Evolutionary conservation across 2,797 vertebrate species (phyloP), one percentile per base, ranked within the genome.

Genomic region (Pangasius djambal): DNA sequence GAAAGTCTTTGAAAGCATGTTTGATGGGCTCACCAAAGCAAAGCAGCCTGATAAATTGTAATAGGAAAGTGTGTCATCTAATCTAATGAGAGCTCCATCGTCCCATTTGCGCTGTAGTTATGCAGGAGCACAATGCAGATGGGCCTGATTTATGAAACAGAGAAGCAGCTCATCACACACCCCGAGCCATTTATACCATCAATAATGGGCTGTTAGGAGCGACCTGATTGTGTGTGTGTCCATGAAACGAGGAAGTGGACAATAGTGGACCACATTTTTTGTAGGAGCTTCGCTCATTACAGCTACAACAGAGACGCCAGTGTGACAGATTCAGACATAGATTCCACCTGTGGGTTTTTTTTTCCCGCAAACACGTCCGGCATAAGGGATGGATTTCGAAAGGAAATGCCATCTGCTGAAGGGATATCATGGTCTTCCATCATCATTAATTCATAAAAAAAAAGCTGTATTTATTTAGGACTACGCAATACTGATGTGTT

Each of bases 101-200:
- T 86, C 65, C 83, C 75, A 86, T 89, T 86, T 89, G 75, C 20
- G 10, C 75, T 63, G 59, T 85, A 67, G 88, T 89, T 89, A 81
- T 48, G 20, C n/a, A n/a, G 65, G 67, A 86, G 28, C 37, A 70
- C 63, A 37, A 48, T 37, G 74, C 75, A 89, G 84, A 89, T 67
- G 84, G 61, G 44, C 9, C 44, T 86, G 83, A 88, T 86, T 86
- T 88, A 88, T 90, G 85, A 88, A 88, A 65, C 75, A 50, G n/a
- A 25, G 72, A 61, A 63, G 65, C 16, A 70, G 74, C 83, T 86
- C 12, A 57, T 75, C 87, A 83, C 48, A 87, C 67, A 52, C 85
- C 40, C 85, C 8, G 28, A 87, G 67, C 86, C 57, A 69, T 78
- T 87, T 55, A 48, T 81, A 59, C 63, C 34, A 70, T 87, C 50